Conservation (phyloP, 2,888 invertebrate species). For the Lumbricus terrestris region DNA sequence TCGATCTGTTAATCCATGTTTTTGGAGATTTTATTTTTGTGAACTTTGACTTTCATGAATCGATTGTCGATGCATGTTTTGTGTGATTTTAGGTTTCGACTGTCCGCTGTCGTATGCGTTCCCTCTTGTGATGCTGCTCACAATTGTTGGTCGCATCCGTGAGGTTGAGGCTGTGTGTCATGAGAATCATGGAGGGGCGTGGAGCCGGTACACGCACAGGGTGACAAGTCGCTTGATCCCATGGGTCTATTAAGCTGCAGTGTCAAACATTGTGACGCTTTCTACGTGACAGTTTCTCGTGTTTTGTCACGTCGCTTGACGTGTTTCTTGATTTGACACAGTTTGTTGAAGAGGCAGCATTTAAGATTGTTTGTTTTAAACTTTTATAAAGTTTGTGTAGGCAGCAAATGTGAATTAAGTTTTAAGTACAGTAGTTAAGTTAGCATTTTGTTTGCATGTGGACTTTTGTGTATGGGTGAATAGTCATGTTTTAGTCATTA, state of each 20-base stretch:
- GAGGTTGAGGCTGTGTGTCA: background rate
- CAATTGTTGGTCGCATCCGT: background rate
- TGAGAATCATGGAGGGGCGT: background rate
- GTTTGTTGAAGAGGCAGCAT: background rate
- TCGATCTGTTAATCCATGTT: too few species aligned
- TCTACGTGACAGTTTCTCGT: background rate
- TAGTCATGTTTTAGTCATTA: background rate
- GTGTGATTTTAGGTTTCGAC: background rate
- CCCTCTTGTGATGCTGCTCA: background rate
- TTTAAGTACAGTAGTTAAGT: background rate
- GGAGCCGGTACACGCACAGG: background rate
- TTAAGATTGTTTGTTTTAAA: background rate
- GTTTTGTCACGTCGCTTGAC: background rate
- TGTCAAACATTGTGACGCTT: background rate
- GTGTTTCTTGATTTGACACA: background rate
- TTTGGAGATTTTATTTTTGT: too few species aligned
- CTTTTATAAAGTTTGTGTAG: background rate
- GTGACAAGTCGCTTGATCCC: background rate
- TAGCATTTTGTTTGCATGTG: background rate
- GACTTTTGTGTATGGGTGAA: background rate
- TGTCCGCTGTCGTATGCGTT: background rate
- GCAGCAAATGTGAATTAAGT: background rate
- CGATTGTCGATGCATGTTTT: background rate
- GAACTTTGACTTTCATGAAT: too few species aligned
- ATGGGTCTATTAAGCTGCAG: background rate